Percentiles rank a stretch among this genome's conserved stretches.
These are phyloP conservation scores for Drosophila austrosaltans DNA, from an alignment of 2,888 invertebrate genomes.

Conservation along the genomic window DNA sequence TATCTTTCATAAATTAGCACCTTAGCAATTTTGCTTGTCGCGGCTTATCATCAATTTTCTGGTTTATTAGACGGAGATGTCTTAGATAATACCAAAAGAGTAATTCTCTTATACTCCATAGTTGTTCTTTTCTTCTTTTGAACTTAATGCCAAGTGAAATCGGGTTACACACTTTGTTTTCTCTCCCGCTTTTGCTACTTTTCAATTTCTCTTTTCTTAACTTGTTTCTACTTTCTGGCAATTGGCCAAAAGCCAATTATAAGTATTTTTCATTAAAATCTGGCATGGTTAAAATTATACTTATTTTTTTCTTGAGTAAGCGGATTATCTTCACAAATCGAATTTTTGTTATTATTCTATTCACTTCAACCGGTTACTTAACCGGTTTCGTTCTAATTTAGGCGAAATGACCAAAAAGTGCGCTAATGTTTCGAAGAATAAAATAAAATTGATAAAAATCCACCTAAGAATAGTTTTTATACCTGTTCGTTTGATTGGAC, in stretches of 20 bases:
- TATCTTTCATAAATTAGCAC: conserved; percentile 41
- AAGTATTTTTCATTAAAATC: no score
- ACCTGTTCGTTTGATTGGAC: no score
- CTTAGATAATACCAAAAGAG: conserved; percentile 4
- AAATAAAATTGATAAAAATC: no score
- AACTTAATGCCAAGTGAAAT: not conserved
- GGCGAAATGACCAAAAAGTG: no score
- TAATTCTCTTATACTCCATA: not conserved
- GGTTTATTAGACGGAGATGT: conserved; percentile 28
- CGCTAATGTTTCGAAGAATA: no score
- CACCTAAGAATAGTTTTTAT: no score
- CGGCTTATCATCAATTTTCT: not conserved
- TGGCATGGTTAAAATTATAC: no score
- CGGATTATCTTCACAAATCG: not conserved
- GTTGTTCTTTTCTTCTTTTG: no score
- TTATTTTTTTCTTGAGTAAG: no score
- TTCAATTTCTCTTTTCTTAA: not conserved
- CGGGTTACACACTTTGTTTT: not conserved
- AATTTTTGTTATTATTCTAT: not conserved
- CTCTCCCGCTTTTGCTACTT: not conserved
- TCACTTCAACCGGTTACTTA: not conserved
- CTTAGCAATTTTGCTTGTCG: conserved; percentile 7
- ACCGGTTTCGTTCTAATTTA: no score
- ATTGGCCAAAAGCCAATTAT: conserved; percentile 19
- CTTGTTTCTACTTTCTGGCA: not conserved